Evolutionary conservation across 2,797 vertebrate species (phyloP), one percentile per base, ranked within the genome.

Genomic region (Notolabrus celidotus): DNA sequence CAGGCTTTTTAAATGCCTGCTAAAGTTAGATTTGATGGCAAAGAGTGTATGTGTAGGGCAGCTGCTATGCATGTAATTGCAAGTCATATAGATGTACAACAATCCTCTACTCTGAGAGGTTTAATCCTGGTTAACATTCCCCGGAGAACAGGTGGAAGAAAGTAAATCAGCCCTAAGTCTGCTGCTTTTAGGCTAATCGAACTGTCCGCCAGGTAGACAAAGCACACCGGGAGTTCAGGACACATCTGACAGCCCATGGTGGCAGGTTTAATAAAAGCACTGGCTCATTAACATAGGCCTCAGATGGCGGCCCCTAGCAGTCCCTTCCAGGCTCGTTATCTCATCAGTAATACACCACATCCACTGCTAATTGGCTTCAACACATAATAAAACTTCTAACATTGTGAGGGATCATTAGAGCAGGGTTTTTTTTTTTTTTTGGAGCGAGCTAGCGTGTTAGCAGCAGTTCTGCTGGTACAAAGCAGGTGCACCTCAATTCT

Each of bases 221-320:
- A 85, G 72, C 74, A 59, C 86, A 75, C 71, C 67, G 50, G 70
- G 80, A 87, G 83, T 85, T 83, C 74, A 77, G 83, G 61, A 74
- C 50, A 78, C 71, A 82, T 82, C 76, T 79, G 87, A 86, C 82
- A 84, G 80, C 76, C 45, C 16, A 68, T 82, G 52, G 86, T 77
- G 74, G 80, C 84, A 84, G 78, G 62, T 85, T 82, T 88, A 89
- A 90, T 90, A 79, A 89, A 87, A 88, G 82, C 20, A n/a, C 71
- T 85, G 86, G 78, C 82, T 91, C 85, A 89, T 91, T 90, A 88
- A 86, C 78, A 86, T 87, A 81, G 74, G 53, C 64, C 77, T 75
- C 67, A 75, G 76, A 77, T 51, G 58, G 83, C 79, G 80, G 77
- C 70, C 86, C 23, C 3, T 36, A 36, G 64, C 71, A 62, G 74